These are phyloP conservation scores for Polia nebulosa DNA, from an alignment of 2,888 invertebrate genomes.

Conservation along the genomic window DNA sequence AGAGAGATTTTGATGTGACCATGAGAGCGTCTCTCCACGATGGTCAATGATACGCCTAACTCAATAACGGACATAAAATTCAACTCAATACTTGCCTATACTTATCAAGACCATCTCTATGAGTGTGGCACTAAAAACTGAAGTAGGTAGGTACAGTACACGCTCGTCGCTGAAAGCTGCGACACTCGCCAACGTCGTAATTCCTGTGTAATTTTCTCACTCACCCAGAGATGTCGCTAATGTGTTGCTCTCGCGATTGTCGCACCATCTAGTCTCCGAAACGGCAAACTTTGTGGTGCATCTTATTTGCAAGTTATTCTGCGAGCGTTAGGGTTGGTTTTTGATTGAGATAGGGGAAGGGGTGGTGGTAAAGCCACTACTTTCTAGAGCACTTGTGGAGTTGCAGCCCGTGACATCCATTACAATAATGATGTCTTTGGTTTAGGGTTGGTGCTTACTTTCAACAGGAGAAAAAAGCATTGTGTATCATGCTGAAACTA, in stretches of 20 bases:
- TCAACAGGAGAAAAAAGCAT: not conserved
- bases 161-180: conserved; percentile 71
- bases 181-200: conserved; percentile 81
- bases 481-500: too few relatives aligned
- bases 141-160: conserved; percentile 58
- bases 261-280: conserved; percentile 82
- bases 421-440: conserved; percentile 87
- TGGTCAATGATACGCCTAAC: too few relatives aligned
- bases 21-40: too few relatives aligned
- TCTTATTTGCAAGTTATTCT: conserved; percentile 52
- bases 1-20: too few relatives aligned
- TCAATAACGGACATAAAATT: not conserved
- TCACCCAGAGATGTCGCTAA: conserved; percentile 88
- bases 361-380: conserved; percentile 74
- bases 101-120: not conserved
- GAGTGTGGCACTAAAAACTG: conserved; percentile 49
- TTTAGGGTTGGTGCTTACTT: conserved; percentile 76
- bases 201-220: conserved; percentile 88
- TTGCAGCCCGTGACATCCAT: conserved; percentile 90
- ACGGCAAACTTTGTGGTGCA: conserved; percentile 71
- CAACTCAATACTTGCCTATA: not conserved
- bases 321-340: conserved; percentile 55
- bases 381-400: conserved; percentile 86
- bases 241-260: conserved; percentile 86
- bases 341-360: conserved; percentile 45